Percentiles rank a stretch among this genome's conserved stretches.
Evolutionary conservation across 2,888 invertebrate genomes (phyloP).

Genomic region (Pyrrhosoma nymphula): DNA sequence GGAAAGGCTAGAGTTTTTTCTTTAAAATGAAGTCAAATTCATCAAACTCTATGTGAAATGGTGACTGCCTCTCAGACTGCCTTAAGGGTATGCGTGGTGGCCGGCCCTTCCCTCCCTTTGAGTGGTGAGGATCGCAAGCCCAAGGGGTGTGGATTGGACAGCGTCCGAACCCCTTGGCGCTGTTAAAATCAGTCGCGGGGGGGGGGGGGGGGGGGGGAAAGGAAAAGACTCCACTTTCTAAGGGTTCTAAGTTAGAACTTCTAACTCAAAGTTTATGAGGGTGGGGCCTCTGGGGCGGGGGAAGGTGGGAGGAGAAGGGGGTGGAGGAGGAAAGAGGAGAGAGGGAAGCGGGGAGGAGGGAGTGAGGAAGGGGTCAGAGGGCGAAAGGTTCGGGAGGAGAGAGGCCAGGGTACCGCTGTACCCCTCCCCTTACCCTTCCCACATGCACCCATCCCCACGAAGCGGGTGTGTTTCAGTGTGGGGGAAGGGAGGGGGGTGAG

Average conservation of each 20-base stretch:
- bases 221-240: background rate
- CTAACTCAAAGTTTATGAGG: too few relatives aligned
- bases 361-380: background rate
- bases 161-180: background rate
- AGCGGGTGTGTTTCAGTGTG: too few relatives aligned
- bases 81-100: too few relatives aligned
- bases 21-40: too few relatives aligned
- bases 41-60: too few relatives aligned
- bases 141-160: too few relatives aligned
- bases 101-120: too few relatives aligned
- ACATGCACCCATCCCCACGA: background rate
- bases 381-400: background rate
- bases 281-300: too few relatives aligned
- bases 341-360: background rate
- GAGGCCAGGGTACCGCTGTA: background rate
- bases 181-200: conserved; percentile 25
- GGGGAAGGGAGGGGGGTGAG: background rate
- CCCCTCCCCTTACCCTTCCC: background rate
- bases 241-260: background rate
- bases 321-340: background rate
- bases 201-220: background rate
- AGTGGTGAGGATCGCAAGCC: too few relatives aligned
- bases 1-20: too few relatives aligned
- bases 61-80: too few relatives aligned
- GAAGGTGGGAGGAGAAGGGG: background rate